A percentile compares a stretch with the other conserved stretches of the same genome.
Evolutionary conservation across 2,797 vertebrate genomes (phyloP).

Genomic region (Hyperoplus lanceolatus): DNA sequence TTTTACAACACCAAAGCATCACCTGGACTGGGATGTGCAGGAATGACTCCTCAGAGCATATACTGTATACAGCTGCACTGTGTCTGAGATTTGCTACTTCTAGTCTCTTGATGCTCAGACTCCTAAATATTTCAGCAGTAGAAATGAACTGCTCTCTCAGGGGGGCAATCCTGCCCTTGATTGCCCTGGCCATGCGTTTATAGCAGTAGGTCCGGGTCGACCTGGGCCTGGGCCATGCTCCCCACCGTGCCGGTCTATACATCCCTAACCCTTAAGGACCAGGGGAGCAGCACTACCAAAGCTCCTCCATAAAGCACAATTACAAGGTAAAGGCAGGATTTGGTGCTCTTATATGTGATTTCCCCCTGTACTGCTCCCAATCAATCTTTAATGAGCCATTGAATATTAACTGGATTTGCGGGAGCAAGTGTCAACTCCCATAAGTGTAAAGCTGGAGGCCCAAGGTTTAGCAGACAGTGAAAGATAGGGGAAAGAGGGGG

Average conservation of each 20-base stretch:
- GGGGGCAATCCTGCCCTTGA: constrained; percentile 80
- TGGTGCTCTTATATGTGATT: constrained; percentile 77
- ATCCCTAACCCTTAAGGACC: constrained; percentile 69
- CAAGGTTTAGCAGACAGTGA: constrained; percentile 67
- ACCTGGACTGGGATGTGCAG: constrained; percentile 41
- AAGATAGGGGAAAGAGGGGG: constrained; percentile 49
- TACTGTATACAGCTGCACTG: constrained; percentile 25
- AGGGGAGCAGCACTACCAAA: constrained; percentile 74
- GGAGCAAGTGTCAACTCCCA: constrained; percentile 82
- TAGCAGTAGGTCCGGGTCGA: constrained; percentile 50
- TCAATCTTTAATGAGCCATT: constrained; percentile 89
- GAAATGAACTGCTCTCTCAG: constrained; percentile 85
- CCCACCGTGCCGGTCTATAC: constrained; percentile 46
- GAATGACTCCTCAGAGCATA: constrained; percentile 59
- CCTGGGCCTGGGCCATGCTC: constrained; percentile 54
- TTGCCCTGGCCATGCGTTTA: constrained; percentile 79
- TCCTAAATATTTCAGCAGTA: constrained; percentile 87
- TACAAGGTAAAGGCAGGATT: constrained; percentile 81
- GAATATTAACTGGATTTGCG: constrained; percentile 89
- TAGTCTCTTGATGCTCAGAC: constrained; percentile 74
- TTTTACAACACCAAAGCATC: constrained; percentile 25
- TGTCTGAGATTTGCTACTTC: constrained; percentile 64
- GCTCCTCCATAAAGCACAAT: constrained; percentile 80
- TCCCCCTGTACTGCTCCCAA: constrained; percentile 80
- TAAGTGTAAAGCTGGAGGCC: constrained; percentile 79